These are phyloP conservation scores for Hydractinia echinata DNA, from an alignment of 30 jellyfish, hydroid and myxozoan species.

Conservation along the genomic window DNA sequence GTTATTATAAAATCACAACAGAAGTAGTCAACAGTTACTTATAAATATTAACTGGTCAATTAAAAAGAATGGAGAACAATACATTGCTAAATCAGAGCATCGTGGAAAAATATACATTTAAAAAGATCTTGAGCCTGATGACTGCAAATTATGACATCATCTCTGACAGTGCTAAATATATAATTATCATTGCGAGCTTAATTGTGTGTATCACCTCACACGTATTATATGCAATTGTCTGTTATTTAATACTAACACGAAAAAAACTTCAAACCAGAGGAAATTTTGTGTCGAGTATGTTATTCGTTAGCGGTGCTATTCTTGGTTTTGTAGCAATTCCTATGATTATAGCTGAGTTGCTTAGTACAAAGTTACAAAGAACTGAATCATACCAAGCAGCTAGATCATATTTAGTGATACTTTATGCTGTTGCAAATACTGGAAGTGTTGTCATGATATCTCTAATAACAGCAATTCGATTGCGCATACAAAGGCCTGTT, in stretches of 20 bases:
- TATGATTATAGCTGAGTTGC: background rate
- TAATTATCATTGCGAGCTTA: too few species aligned
- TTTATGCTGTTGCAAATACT: background rate
- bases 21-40: too few species aligned
- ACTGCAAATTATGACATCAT: too few species aligned
- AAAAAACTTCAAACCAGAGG: background rate
- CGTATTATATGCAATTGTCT: background rate
- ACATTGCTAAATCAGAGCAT: too few species aligned
- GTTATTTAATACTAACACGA: background rate
- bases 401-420: background rate
- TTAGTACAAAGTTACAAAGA: background rate
- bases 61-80: too few species aligned
- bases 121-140: too few species aligned
- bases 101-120: too few species aligned
- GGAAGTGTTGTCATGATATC: background rate
- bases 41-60: too few species aligned
- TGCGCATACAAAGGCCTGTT: background rate
- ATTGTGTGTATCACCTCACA: background rate
- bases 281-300: background rate
- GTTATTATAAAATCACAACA: too few species aligned
- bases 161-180: too few species aligned
- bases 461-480: background rate
- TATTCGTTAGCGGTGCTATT: slow-evolving; percentile 1
- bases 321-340: background rate
- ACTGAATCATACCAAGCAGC: background rate